Conservation (phyloP, 2,888 invertebrate species). For the Yponomeuta evonymella region DNA sequence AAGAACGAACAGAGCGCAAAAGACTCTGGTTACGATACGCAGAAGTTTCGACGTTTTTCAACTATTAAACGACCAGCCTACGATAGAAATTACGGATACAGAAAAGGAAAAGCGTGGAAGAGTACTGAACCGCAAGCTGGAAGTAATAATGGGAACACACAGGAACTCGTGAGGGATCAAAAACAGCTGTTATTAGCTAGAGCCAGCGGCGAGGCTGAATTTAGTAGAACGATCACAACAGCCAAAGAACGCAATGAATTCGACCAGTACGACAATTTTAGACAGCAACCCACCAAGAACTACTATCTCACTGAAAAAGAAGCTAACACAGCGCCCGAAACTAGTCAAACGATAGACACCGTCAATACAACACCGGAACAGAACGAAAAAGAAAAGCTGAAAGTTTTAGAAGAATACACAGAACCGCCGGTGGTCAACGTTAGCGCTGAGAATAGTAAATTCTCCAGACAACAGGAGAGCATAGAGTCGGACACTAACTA, state of each 20-base stretch:
- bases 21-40: neutral
- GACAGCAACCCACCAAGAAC: neutral
- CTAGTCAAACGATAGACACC: neutral
- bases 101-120: neutral
- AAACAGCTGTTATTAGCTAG: neutral
- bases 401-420: neutral
- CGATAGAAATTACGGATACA: neutral
- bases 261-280: neutral
- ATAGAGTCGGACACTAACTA: neutral
- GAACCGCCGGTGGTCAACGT: neutral
- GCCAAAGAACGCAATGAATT: neutral
- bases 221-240: neutral
- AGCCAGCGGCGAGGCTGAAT: neutral
- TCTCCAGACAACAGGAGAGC: neutral
- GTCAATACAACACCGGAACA: too few relatives aligned
- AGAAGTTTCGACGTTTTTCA: neutral
- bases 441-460: neutral
- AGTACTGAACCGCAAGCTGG: neutral
- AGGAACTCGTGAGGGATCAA: neutral
- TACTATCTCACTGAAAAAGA: neutral
- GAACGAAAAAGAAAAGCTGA: too few relatives aligned
- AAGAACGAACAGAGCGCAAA: neutral
- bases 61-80: neutral
- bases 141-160: neutral
- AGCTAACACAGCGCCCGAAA: neutral